Evolutionary conservation across 2,113 vertebrate genomes (phyloP), one percentile per base, ranked within the genome.

Genomic region (Gobius niger): DNA sequence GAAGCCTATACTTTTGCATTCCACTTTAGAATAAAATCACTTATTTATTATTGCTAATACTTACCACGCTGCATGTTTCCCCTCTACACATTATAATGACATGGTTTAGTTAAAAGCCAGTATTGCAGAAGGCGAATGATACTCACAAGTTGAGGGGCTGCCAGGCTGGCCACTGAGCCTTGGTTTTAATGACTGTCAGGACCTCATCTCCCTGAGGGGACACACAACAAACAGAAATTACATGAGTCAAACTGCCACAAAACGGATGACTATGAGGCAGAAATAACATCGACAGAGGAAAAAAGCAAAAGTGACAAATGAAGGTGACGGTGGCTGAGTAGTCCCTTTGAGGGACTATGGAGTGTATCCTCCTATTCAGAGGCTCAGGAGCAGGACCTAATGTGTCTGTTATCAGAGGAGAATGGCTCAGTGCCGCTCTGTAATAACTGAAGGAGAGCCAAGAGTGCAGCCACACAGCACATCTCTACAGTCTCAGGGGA

Each of bases 151-250:
- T 99, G 75, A 96, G 92, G 9, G 98, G 98, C 80, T 98, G 97
- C 97, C 96, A 98, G 70, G 98, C 98, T 0, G 98, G 96, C 98
- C 98, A 99, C 87, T 98, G 98, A 56, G 97, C 97, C 90, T 99
- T 99, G 47, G 97, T 96, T 89, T 99, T 99, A 91, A 99, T 96
- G 84, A 98, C 98, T 1, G 97, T 98, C 89, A 99, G 92, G 49
- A 99, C 96, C 59, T 96, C 96, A 77, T 99, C 96, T 7, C 96
- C 96, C 98, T 99, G 93, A 9, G 44, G 77, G 80, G 47, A 67
- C 24, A 74, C 15, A 16, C 9, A 54, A 56, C 18, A 60, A 41
- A 54, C 24, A 57, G n/a, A 12, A 44, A 57, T 69, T 42, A 67
- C 11, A 62, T 44, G 8, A 68, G 52, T 69, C 46, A 60, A 73